Evolutionary conservation across 2,888 invertebrate species (phyloP).

Genomic region (Perizoma affinitatum): DNA sequence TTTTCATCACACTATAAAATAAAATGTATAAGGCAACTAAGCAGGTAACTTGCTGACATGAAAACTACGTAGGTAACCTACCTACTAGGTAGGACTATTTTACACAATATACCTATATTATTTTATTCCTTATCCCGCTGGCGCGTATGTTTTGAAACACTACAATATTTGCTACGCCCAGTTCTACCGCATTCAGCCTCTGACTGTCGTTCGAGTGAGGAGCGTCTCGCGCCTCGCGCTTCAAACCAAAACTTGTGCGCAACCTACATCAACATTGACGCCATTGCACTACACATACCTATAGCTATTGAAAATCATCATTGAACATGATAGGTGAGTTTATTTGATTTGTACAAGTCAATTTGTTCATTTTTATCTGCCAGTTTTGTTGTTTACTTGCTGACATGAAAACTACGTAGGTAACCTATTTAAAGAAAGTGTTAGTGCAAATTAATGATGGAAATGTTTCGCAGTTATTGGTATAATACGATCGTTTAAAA

Average conservation of each 20-base stretch:
- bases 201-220: conserved; percentile 64
- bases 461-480: too few species aligned
- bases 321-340: conserved; percentile 77
- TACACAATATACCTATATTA: too few species aligned
- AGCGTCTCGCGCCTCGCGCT: conserved; percentile 54
- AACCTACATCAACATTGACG: conserved; percentile 82
- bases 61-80: too few species aligned
- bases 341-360: conserved; percentile 14
- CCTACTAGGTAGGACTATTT: too few species aligned
- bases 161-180: conserved; percentile 38
- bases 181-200: conserved; percentile 69
- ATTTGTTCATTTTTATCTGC: too few species aligned
- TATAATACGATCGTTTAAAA: background rate
- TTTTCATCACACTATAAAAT: too few species aligned
- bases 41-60: too few species aligned
- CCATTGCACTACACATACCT: conserved; percentile 63
- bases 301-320: conserved; percentile 54
- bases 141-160: conserved; percentile 40
- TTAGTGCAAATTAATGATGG: too few species aligned
- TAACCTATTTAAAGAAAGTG: background rate
- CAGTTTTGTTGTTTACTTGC: too few species aligned
- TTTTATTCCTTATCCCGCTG: conserved; percentile 32
- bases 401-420: background rate
- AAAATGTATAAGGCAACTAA: too few species aligned
- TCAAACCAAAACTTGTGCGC: conserved; percentile 57